These are phyloP conservation scores for Polymixis flavicincta DNA, from an alignment of 2,888 invertebrate species.

Conservation along the genomic window DNA sequence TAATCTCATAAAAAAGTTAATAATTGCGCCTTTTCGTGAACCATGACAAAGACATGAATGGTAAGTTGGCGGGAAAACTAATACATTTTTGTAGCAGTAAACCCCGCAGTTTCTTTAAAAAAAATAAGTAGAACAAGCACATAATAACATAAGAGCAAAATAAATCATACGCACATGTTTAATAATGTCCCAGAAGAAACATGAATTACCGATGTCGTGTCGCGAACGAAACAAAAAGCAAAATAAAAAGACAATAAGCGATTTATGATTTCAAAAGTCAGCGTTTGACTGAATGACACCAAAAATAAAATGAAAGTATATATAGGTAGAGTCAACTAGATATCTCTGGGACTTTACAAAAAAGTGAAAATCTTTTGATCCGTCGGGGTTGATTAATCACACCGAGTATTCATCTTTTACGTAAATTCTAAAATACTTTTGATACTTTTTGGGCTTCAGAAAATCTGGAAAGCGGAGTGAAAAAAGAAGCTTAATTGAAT, in stretches of 20 bases:
- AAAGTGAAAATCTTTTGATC: conserved; percentile 51
- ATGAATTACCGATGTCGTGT: conserved; percentile 47
- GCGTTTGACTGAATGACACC: conserved; percentile 48
- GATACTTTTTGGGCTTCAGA: conserved; percentile 43
- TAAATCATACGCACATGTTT: conserved; percentile 59
- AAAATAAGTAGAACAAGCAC: conserved; percentile 11
- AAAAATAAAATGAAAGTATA: conserved; percentile 34
- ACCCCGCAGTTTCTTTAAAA: conserved; percentile 1
- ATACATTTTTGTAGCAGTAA: not conserved
- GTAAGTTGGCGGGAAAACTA: too few relatives aligned
- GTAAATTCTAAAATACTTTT: conserved; percentile 35
- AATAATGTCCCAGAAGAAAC: conserved; percentile 52
- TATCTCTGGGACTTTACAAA: conserved; percentile 38
- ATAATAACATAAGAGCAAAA: conserved; percentile 11
- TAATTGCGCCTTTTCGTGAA: too few relatives aligned
- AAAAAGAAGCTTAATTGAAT: conserved; percentile 50
- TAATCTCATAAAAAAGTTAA: too few relatives aligned
- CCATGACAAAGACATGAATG: too few relatives aligned
- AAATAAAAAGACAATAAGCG: conserved; percentile 53
- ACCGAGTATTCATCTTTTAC: conserved; percentile 43
- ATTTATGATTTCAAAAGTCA: conserved; percentile 57
- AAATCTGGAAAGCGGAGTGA: conserved; percentile 30
- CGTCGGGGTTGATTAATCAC: conserved; percentile 56
- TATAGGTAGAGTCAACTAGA: conserved; percentile 49
- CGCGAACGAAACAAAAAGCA: conserved; percentile 28